Percentiles rank a stretch among this genome's conserved stretches.
Evolutionary conservation across 1,140 invertebrate species (phyloP).

Genomic region (Pentalonia nigronervosa): DNA sequence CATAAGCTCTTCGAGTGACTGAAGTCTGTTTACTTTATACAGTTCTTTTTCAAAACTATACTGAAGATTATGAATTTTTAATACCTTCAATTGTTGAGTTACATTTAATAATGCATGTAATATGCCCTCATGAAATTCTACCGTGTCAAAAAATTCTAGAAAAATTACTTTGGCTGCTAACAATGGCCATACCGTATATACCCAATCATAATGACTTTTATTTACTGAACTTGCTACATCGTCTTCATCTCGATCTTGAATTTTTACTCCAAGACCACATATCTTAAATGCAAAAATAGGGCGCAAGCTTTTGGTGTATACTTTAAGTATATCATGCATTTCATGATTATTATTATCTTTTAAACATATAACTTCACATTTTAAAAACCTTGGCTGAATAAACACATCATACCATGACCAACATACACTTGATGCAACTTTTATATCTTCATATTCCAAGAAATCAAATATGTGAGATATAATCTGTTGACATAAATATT

Average conservation of each 20-base stretch:
- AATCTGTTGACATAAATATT: neutral
- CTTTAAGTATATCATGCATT: neutral
- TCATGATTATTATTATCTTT: neutral
- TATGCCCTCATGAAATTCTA: neutral
- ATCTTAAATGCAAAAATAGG: conserved; percentile 1
- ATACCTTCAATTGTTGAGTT: conserved; percentile 19
- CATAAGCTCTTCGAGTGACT: neutral
- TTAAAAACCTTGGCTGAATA: conserved; percentile 22
- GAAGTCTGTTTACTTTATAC: neutral
- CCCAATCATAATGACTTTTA: neutral
- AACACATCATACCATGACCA: neutral
- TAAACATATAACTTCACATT: neutral
- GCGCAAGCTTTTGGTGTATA: neutral
- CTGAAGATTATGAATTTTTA: neutral
- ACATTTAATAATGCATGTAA: neutral
- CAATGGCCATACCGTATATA: neutral
- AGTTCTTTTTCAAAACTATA: neutral
- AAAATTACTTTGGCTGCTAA: neutral
- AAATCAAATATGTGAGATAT: conserved; percentile 6
- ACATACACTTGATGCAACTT: conserved; percentile 22
- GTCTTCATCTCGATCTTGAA: neutral
- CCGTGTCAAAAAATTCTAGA: neutral
- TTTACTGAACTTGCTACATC: neutral
- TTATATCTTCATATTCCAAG: neutral
- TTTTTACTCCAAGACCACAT: neutral